Evolutionary conservation across 2,113 vertebrate species (phyloP).

Genomic region (Capra hircus): DNA sequence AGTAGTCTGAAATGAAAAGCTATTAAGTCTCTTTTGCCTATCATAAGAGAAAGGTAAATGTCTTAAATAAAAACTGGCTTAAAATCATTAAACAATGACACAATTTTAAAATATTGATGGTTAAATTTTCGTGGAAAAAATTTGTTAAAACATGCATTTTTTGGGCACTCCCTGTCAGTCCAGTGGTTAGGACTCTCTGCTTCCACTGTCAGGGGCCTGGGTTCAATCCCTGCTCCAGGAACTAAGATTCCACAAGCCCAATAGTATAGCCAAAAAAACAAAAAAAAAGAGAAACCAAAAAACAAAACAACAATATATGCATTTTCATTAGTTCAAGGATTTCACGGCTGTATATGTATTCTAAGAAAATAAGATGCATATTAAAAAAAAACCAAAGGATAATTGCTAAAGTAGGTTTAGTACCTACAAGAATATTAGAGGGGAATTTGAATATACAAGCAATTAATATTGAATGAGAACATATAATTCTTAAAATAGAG

Average conservation of each 20-base stretch:
- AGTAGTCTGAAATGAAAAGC: not conserved
- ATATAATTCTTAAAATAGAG: not conserved
- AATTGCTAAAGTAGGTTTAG: not conserved
- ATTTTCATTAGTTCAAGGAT: not conserved
- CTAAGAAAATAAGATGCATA: not conserved
- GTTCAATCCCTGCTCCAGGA: not conserved
- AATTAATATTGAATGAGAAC: not conserved
- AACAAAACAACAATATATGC: not conserved
- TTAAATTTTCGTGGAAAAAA: not conserved
- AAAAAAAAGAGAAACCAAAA: not conserved
- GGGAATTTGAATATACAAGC: not conserved
- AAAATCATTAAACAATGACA: not conserved
- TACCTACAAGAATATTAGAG: not conserved
- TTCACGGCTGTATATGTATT: not conserved
- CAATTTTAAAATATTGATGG: not conserved
- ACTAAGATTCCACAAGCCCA: not conserved
- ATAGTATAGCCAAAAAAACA: not conserved
- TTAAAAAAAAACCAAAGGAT: not conserved
- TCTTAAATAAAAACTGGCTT: not conserved
- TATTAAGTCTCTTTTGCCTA: not conserved
- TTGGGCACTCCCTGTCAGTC: not conserved
- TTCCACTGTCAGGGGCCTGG: not conserved
- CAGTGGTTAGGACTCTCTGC: not conserved
- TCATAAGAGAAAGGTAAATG: not conserved
- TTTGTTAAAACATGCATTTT: not conserved